Base-by-base conservation (phyloP, 2,888 invertebrate species). In the Polydrusus pterygomalis region DNA sequence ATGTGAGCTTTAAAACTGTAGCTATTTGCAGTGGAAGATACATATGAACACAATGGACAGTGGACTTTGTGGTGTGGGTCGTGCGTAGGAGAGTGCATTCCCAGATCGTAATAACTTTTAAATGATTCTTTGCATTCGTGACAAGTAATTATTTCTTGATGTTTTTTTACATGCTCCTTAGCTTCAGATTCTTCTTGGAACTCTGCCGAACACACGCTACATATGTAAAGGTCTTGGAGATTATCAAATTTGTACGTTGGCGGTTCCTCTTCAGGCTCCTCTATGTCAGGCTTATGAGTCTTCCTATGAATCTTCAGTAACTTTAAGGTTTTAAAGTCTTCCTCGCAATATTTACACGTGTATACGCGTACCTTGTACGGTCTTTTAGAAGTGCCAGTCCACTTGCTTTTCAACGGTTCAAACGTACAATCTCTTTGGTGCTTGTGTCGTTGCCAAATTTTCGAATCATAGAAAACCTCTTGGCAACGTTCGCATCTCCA, bases 1-100 rank as follows among this genome's bases (percentile, higher is more conserved):
- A 86, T 80, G 74, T 87, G 87, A 0, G 82, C 81, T 20, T 83
- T 79, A 38, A 87, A 81, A 10, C 83, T 81, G 40, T 83, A 84
- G n/a, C 83, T 78, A 69, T 82, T 82, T 0, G 76, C 74, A 7
- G 85, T 85, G 18, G 79, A 79, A 51, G 74, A 68, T 30, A 71
- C 68, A 68, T 85, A 86, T 7, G 81, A 72, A 70, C 87, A 87
- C n/a, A 77, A 58, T 7, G 78, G 77, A 47, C 78, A 78, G 11
- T 49, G 72, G 17, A 78, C 58, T 25, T 75, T 74, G 3, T 58
- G 49, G 30, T 77, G 67, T 13, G 68, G 58, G 70, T 77, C 70
- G 25, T 78, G 78, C 3, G 6, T 60, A 8, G 34, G 10, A 6
- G 74, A 70, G 38, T 78, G 78, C 51, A 78, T 62, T 13, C 78